A percentile compares a stretch with the other conserved stretches of the same genome.
phyloP scores from a whole-genome alignment of 2,888 invertebrate species.

The Drosophila testacea region DNA sequence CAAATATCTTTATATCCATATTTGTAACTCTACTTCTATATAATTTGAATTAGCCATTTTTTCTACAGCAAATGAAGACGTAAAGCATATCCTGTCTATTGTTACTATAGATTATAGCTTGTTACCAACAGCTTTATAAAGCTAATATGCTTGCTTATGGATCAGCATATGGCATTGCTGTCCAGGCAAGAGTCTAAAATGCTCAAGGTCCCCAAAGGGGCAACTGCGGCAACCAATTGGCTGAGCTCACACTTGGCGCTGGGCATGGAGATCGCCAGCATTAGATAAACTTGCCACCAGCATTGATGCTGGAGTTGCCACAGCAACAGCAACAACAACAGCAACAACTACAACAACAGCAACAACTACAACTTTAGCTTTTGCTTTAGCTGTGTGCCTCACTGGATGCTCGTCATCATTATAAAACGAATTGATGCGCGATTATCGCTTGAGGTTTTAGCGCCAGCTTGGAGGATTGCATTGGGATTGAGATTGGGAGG shows the following conservation, averaged over 20 bases:
- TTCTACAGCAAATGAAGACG: too few relatives aligned
- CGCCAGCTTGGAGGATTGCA: conserved; percentile 58
- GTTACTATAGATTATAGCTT: too few relatives aligned
- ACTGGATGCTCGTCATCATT: conserved; percentile 74
- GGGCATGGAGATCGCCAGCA: conserved; percentile 70
- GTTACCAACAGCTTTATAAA: not conserved
- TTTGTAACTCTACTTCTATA: too few relatives aligned
- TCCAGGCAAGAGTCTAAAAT: conserved; percentile 33
- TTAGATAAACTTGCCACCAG: conserved; percentile 81
- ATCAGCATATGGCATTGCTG: conserved; percentile 1
- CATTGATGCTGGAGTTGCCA: conserved; percentile 49
- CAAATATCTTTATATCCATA: too few relatives aligned
- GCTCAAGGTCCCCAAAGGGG: conserved; percentile 55
- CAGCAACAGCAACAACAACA: not conserved
- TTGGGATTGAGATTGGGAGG: conserved; percentile 30
- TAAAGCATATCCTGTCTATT: too few relatives aligned
- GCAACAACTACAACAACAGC: not conserved
- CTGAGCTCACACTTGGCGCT: conserved; percentile 63
- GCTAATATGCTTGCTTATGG: not conserved
- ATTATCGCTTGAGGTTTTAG: conserved; percentile 79
- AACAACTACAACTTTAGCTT: not conserved
- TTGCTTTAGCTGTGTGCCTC: conserved; percentile 13
- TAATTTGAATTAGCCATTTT: too few relatives aligned
- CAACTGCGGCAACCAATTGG: conserved; percentile 60
- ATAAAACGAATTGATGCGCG: conserved; percentile 83